phyloP scores from a whole-genome alignment of 2,888 invertebrate species.

The Habrosyne pyritoides region DNA sequence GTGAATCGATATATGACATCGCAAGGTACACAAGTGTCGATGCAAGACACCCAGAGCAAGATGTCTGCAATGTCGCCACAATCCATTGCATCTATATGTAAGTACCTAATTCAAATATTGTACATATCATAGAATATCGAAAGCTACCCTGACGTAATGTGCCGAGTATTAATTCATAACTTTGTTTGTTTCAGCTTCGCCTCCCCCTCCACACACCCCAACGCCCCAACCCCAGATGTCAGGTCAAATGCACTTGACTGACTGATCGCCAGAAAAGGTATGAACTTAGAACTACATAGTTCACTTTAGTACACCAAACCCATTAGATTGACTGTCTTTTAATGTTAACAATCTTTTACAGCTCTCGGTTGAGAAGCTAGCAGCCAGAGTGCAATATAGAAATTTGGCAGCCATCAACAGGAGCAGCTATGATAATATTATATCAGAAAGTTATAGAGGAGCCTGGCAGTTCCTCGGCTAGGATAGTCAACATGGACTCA shows the following conservation, averaged over 20 bases:
- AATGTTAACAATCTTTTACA: constrained; percentile 41
- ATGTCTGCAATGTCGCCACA: constrained; percentile 81
- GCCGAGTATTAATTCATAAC: not conserved
- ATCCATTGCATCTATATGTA: constrained; percentile 80
- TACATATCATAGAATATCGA: too few relatives aligned
- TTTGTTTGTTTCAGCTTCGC: constrained; percentile 60
- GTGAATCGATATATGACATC: constrained; percentile 82
- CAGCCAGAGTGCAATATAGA: constrained; percentile 69
- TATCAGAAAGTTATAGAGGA: constrained; percentile 29
- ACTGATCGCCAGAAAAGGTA: constrained; percentile 68
- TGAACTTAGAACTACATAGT: not conserved
- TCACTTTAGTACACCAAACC: not conserved
- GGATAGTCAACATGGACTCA: constrained; percentile 66
- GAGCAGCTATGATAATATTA: constrained; percentile 59
- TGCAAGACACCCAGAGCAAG: constrained; percentile 76
- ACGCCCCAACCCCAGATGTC: constrained; percentile 79
- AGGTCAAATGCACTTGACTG: constrained; percentile 71
- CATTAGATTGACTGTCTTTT: not conserved
- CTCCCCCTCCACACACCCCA: constrained; percentile 79
- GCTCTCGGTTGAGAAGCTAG: constrained; percentile 63
- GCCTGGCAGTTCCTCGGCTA: constrained; percentile 40
- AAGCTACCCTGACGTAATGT: too few relatives aligned
- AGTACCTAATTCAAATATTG: constrained; percentile 36
- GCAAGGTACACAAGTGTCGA: constrained; percentile 80
- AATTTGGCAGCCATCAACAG: constrained; percentile 65